Base-by-base conservation (phyloP, 2,113 vertebrate species). In the Elephantulus edwardii region DNA sequence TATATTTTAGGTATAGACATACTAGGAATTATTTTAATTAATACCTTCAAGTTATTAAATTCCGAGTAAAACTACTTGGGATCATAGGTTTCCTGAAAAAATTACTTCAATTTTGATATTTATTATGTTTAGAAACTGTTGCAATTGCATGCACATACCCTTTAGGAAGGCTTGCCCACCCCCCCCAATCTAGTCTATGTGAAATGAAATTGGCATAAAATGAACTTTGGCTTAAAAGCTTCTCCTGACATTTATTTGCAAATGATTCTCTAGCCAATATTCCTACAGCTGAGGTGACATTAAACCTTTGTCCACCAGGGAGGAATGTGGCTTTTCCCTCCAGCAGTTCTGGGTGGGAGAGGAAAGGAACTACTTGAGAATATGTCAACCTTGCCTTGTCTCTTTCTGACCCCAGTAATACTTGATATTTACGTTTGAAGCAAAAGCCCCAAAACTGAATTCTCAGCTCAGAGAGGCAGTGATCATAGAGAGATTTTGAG, bases 241-340 rank as follows among this genome's bases (percentile, higher is more conserved):
- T 78, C 75, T 86, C 30, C 42, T 92, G 75, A 80, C 62, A 89
- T 94, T 94, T 92, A 86, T 92, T 84, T 92, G 85, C 77, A 91
- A 95, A 94, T 87, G 77, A 84, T 93, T 91, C 91, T 86, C 16
- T 38, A 26, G 86, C 78, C 79, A 72, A 13, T 64, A 75, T 83
- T 82, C 64, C 50, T 80, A 17, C 80, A 91, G 74, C 60, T 0
- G 1, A 93, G 92, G 71, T 94, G 88, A 83, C 74, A 91, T 90
- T 91, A 79, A 88, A 30, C 35, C 62, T 82, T 2, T 82, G 70
- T 40, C 86, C 89, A 83, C 60, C 24, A 76, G 77, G 60, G 91
- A 94, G 62, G 83, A 88, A 80, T 77, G 42, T 77, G 66, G 60
- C 42, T 95, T 94, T 92, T 84, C 60, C 78, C 62, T 35, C 90